Evolutionary conservation across 2,888 invertebrate species (phyloP).

Genomic region (Reticulitermes lucifugus): DNA sequence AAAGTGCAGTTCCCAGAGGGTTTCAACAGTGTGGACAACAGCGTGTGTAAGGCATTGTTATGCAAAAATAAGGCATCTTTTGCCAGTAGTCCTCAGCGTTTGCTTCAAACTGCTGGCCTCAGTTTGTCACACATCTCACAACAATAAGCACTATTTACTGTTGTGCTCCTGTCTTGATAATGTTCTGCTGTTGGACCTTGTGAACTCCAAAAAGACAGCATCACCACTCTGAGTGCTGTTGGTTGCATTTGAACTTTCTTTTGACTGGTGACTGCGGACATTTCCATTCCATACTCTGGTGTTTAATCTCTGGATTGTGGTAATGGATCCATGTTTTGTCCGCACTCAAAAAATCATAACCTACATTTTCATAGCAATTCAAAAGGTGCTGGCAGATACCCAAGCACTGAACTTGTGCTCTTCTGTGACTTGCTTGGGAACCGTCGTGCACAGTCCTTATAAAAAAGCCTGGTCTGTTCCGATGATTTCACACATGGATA

Average conservation of each 20-base stretch:
- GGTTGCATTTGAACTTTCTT: constrained; percentile 17
- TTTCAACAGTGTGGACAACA: not conserved
- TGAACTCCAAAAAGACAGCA: not conserved
- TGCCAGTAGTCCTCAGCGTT: not conserved
- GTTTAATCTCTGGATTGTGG: too few species aligned
- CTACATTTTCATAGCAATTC: too few species aligned
- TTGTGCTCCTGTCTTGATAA: not conserved
- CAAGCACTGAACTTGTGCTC: not conserved
- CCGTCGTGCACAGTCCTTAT: constrained; percentile 43
- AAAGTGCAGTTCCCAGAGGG: not conserved
- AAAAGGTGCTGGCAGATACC: too few species aligned
- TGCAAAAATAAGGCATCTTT: not conserved
- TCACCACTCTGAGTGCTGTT: not conserved
- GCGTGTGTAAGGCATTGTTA: too few species aligned
- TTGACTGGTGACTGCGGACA: not conserved
- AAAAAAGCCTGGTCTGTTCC: constrained; percentile 14
- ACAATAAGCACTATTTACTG: not conserved
- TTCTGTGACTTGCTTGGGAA: constrained; percentile 11
- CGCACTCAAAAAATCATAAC: too few species aligned
- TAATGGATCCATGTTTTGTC: too few species aligned
- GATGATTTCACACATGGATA: not conserved
- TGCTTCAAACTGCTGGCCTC: constrained; percentile 2
- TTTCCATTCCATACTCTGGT: too few species aligned
- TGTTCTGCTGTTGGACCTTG: not conserved
- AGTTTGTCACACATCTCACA: not conserved